Conservation (phyloP, 2,113 vertebrate species). For the Bombycilla garrulus region DNA sequence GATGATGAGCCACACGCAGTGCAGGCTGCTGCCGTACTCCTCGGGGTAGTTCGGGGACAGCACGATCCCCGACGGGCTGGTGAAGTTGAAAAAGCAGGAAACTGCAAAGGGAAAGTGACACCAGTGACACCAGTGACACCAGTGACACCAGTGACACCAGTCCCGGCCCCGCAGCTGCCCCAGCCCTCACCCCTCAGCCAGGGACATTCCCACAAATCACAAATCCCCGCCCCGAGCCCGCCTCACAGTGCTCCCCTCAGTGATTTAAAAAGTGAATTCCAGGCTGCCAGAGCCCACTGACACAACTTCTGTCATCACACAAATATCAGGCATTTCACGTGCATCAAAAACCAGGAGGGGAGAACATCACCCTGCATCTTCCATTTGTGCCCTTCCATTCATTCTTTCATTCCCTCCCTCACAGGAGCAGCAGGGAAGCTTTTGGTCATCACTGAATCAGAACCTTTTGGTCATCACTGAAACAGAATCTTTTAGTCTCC, state of each 20-base stretch:
- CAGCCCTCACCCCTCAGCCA: background rate
- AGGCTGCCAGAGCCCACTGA: background rate
- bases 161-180: fast-evolving
- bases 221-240: background rate
- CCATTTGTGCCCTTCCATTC: background rate
- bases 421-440: background rate
- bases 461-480: background rate
- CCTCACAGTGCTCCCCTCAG: background rate
- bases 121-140: fast-evolving
- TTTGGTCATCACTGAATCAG: background rate
- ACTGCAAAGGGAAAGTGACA: conserved; percentile 67
- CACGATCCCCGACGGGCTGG: conserved; percentile 90
- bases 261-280: background rate
- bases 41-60: conserved; percentile 97
- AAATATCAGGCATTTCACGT: fast-evolving
- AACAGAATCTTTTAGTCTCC: background rate
- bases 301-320: fast-evolving
- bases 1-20: conserved; percentile 98
- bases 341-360: background rate
- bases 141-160: fast-evolving
- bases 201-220: fast-evolving
- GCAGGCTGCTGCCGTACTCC: conserved; percentile 96
- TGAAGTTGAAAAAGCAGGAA: conserved; percentile 99
- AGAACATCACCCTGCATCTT: background rate
- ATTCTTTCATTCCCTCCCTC: background rate